Percentiles rank a stretch among this genome's conserved stretches.
Conservation (phyloP, 2,113 vertebrate genomes). For the Peucedramus taeniatus region DNA sequence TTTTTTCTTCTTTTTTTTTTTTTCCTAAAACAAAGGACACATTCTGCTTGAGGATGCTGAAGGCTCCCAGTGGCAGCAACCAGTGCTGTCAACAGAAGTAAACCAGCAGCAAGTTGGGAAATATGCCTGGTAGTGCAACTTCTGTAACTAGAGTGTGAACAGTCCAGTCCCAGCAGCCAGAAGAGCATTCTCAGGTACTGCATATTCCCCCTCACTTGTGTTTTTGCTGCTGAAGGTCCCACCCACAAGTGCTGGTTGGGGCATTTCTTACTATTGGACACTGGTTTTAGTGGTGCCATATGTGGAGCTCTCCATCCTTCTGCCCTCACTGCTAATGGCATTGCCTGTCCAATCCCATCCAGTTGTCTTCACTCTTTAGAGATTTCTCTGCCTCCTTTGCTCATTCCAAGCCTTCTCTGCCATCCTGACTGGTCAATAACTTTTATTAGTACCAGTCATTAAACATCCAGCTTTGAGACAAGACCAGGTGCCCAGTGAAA, state of each 20-base stretch:
- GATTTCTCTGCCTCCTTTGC: background rate
- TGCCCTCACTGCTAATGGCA: background rate
- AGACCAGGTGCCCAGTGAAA: background rate
- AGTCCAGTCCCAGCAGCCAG: background rate
- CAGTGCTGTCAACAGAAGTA: background rate
- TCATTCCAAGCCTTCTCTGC: background rate
- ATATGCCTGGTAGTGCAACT: background rate
- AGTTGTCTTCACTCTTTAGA: background rate
- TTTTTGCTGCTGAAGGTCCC: background rate
- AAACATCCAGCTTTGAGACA: background rate
- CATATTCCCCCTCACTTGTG: background rate
- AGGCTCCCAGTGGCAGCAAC: background rate
- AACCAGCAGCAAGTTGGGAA: background rate
- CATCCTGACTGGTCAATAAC: background rate
- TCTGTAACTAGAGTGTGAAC: background rate
- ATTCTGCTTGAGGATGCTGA: background rate
- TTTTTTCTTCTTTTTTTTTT: no score
- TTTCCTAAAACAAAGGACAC: background rate
- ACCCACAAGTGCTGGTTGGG: background rate
- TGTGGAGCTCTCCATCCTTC: background rate
- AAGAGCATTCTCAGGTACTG: background rate
- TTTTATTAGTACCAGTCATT: background rate
- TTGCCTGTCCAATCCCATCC: background rate
- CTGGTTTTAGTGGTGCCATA: accelerated
- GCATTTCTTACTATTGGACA: background rate